phyloP scores from a whole-genome alignment of 2,797 vertebrate genomes.

The Diglossa cyanea region DNA sequence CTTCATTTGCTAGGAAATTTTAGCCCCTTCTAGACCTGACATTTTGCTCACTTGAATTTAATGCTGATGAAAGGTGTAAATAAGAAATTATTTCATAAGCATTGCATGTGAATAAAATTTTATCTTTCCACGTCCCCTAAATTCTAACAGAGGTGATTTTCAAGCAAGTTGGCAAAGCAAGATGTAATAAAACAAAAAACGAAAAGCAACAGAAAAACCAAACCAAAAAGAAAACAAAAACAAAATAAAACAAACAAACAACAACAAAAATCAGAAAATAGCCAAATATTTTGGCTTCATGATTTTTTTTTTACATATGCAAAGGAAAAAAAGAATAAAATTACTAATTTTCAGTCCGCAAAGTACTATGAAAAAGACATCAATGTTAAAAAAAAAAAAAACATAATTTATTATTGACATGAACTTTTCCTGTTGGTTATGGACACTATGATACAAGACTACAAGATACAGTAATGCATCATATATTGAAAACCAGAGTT shows the following conservation, averaged over 20 bases:
- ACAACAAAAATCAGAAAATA: not conserved
- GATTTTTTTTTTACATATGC: not conserved
- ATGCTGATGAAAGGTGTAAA: not conserved
- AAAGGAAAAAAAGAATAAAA: not conserved
- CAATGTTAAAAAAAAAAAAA: not conserved
- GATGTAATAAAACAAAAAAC: too few relatives aligned
- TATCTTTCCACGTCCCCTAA: not conserved
- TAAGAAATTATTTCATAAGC: not conserved
- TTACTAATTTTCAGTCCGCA: not conserved
- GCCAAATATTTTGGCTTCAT: not conserved
- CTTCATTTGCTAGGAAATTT: not conserved
- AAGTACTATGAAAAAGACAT: not conserved
- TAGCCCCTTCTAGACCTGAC: not conserved
- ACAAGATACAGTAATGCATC: not conserved
- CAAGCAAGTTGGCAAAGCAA: not conserved
- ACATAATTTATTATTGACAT: not conserved
- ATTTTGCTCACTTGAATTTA: not conserved
- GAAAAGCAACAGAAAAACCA: too few relatives aligned
- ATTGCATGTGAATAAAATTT: not conserved
- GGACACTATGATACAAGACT: not conserved
- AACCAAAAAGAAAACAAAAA: not conserved
- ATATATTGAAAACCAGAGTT: not conserved
- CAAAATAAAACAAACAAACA: too few relatives aligned
- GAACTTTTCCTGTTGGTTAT: not conserved
- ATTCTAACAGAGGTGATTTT: not conserved